phyloP scores from a whole-genome alignment of 1,140 invertebrate species.

The Dinoponera quadriceps region DNA sequence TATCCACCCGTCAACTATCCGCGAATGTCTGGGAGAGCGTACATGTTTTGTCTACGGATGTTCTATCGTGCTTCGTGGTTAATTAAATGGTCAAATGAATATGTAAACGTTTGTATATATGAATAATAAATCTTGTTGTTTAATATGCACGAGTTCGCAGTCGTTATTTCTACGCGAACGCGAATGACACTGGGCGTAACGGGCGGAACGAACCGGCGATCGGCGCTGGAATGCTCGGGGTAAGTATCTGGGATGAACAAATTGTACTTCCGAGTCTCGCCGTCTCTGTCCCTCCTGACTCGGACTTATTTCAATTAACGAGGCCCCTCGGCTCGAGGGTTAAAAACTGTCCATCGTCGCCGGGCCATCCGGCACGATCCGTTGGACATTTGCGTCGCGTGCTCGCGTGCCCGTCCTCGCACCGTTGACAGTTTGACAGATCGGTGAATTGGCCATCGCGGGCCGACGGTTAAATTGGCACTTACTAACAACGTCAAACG shows the following conservation, averaged over 20 bases:
- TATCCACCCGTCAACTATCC: conserved; percentile 26
- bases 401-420: conserved; percentile 24
- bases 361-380: not conserved
- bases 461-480: conserved; percentile 51
- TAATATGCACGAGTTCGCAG: conserved; percentile 63
- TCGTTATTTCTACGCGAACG: not conserved
- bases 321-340: not conserved
- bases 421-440: conserved; percentile 53
- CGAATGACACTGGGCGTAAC: too few species aligned
- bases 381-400: not conserved
- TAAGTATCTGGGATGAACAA: conserved; percentile 31
- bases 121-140: conserved; percentile 80
- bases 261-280: conserved; percentile 4
- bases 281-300: conserved; percentile 4
- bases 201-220: not conserved
- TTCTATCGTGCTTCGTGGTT: conserved; percentile 58
- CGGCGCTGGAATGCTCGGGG: not conserved
- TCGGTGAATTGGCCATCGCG: conserved; percentile 50
- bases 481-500: conserved; percentile 46
- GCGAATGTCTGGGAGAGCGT: conserved; percentile 51
- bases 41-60: conserved; percentile 50
- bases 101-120: conserved; percentile 81
- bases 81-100: conserved; percentile 56
- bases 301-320: conserved; percentile 34
- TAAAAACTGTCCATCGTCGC: conserved; percentile 37